A percentile compares a stretch with the other conserved stretches of the same genome.
phyloP scores from a whole-genome alignment of 2,888 invertebrate genomes.

The Nebria brevicollis region DNA sequence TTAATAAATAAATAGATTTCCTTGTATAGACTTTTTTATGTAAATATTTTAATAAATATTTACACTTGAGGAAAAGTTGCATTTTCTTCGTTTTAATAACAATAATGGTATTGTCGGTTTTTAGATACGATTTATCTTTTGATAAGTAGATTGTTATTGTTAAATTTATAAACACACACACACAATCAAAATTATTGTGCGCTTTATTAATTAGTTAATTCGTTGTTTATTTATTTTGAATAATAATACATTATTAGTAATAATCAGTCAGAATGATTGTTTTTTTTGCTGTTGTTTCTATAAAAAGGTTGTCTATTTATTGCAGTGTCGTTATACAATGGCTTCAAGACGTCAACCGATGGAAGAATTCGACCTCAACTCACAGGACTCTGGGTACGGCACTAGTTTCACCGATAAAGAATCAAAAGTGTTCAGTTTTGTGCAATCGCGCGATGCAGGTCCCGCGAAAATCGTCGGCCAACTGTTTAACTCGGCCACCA shows the following conservation, averaged over 20 bases:
- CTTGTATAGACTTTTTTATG: no score
- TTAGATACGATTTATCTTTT: not conserved
- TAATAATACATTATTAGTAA: no score
- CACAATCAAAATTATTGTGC: no score
- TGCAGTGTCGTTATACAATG: conserved; percentile 10
- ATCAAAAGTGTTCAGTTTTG: conserved; percentile 52
- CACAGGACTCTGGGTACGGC: conserved; percentile 70
- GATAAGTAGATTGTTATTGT: not conserved
- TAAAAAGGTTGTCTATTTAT: not conserved
- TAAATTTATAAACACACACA: no score
- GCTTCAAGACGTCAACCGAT: conserved; percentile 59
- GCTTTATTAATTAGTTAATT: no score
- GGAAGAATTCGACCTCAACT: conserved; percentile 67
- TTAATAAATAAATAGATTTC: no score
- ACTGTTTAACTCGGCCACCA: conserved; percentile 47
- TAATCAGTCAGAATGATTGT: no score
- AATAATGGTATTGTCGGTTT: not conserved
- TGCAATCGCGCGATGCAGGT: conserved; percentile 18
- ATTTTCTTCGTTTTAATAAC: no score
- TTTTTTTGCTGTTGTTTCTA: not conserved
- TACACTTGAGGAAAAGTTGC: no score
- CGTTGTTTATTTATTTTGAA: no score
- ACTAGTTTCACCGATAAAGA: conserved; percentile 58
- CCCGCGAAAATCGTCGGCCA: conserved; percentile 53
- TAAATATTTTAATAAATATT: no score